These are phyloP conservation scores for Kradibia gibbosae DNA, from an alignment of 1,140 invertebrate genomes.

Conservation along the genomic window DNA sequence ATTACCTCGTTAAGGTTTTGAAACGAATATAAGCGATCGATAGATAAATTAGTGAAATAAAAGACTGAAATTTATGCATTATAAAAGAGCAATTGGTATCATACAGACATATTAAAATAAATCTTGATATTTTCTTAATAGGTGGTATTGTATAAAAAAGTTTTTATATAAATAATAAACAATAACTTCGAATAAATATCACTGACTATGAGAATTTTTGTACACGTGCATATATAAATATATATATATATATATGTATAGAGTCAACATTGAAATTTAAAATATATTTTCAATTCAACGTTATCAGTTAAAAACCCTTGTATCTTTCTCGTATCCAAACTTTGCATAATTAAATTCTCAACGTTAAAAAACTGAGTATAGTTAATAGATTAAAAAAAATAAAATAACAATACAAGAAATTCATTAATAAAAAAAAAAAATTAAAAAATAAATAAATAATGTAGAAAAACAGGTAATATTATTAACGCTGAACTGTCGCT, in stretches of 20 bases:
- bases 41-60: neutral
- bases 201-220: neutral
- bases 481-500: constrained; percentile 20
- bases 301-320: neutral
- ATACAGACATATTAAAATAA: constrained; percentile 12
- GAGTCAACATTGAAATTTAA: constrained; percentile 1
- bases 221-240: neutral
- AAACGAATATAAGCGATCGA: neutral
- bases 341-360: constrained; percentile 29
- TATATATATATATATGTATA: neutral
- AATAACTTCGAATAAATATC: constrained; percentile 12
- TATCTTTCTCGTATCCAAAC: neutral
- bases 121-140: neutral
- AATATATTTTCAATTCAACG: neutral
- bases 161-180: neutral
- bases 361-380: neutral
- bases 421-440: constrained; percentile 28
- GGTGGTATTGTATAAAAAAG: constrained; percentile 26
- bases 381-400: constrained; percentile 39
- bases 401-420: constrained; percentile 34
- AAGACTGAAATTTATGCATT: neutral
- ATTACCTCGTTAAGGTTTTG: neutral
- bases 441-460: constrained; percentile 29
- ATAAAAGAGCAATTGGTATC: neutral
- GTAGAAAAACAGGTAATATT: constrained; percentile 39